Conservation (phyloP, 1,140 invertebrate genomes). For the Pseudomyrmex gracilis region DNA sequence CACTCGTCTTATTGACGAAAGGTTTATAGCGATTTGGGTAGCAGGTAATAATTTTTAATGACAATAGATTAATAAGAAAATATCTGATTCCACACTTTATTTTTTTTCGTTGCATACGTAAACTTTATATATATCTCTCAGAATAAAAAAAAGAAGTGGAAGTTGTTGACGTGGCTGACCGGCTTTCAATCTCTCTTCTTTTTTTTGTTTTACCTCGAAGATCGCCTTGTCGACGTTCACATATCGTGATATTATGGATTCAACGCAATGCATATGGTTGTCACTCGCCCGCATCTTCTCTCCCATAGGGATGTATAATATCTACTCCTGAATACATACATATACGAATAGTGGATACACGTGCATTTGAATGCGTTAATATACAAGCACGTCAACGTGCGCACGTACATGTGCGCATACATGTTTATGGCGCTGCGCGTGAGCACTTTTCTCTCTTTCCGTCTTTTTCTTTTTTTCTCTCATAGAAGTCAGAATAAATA, state of each 20-base stretch:
- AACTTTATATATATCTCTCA: slow-evolving; percentile 21
- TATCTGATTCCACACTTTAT: neutral
- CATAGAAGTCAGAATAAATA: slow-evolving; percentile 50
- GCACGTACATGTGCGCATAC: slow-evolving; percentile 35
- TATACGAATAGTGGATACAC: slow-evolving; percentile 59
- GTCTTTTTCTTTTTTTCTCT: no score
- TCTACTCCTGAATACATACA: slow-evolving; percentile 75
- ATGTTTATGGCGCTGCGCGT: neutral
- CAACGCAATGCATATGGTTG: slow-evolving; percentile 81
- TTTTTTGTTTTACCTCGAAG: slow-evolving; percentile 13
- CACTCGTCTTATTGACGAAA: neutral
- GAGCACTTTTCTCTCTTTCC: slow-evolving; percentile 18
- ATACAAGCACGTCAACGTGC: slow-evolving; percentile 68
- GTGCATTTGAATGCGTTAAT: slow-evolving; percentile 76
- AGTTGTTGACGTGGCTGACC: slow-evolving; percentile 36
- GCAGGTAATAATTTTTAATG: slow-evolving; percentile 11
- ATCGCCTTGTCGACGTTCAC: slow-evolving; percentile 70
- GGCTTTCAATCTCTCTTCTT: slow-evolving; percentile 40
- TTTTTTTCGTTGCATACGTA: neutral
- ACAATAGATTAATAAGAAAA: neutral
- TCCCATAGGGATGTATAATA: slow-evolving; percentile 80
- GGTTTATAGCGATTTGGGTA: neutral
- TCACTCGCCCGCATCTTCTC: slow-evolving; percentile 84
- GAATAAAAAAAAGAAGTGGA: slow-evolving; percentile 21
- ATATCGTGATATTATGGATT: slow-evolving; percentile 84